A percentile compares a stretch with the other conserved stretches of the same genome.
Evolutionary conservation across 2,888 invertebrate genomes (phyloP).

Genomic region (Octodonta nipae): DNA sequence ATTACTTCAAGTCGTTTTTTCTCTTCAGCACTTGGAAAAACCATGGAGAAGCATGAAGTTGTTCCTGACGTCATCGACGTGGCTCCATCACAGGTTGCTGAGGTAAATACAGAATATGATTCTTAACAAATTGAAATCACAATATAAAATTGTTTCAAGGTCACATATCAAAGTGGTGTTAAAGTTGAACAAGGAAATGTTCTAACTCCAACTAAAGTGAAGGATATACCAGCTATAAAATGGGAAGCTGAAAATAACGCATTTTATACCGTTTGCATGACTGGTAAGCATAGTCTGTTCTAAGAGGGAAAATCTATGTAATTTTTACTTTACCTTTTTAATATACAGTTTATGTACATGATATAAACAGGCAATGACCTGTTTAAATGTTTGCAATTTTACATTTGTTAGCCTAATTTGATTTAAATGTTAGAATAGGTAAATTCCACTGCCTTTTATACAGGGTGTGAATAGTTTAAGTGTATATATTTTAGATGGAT

Average conservation of each 20-base stretch:
- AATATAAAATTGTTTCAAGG: constrained; percentile 14
- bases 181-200: constrained; percentile 24
- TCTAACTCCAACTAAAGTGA: constrained; percentile 27
- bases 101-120: constrained; percentile 13
- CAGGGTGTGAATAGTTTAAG: too few relatives aligned
- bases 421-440: too few relatives aligned
- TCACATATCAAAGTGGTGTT: constrained; percentile 22
- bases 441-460: too few relatives aligned
- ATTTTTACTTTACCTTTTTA: too few relatives aligned
- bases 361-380: too few relatives aligned
- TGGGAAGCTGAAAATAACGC: constrained; percentile 37
- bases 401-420: too few relatives aligned
- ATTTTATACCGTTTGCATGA: constrained; percentile 50
- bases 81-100: constrained; percentile 20
- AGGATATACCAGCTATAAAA: constrained; percentile 36
- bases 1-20: constrained; percentile 10
- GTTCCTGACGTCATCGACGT: constrained; percentile 30
- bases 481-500: too few relatives aligned
- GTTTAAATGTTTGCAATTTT: too few relatives aligned
- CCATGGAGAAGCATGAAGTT: constrained; percentile 27
- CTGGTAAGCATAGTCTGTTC: too few relatives aligned
- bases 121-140: neutral
- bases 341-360: too few relatives aligned
- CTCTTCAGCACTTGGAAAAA: constrained; percentile 14
- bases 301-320: too few relatives aligned